Evolutionary conservation across 2,797 vertebrate genomes (phyloP), one percentile per base, ranked within the genome.

Genomic region (Pseudomugil gertrudae): DNA sequence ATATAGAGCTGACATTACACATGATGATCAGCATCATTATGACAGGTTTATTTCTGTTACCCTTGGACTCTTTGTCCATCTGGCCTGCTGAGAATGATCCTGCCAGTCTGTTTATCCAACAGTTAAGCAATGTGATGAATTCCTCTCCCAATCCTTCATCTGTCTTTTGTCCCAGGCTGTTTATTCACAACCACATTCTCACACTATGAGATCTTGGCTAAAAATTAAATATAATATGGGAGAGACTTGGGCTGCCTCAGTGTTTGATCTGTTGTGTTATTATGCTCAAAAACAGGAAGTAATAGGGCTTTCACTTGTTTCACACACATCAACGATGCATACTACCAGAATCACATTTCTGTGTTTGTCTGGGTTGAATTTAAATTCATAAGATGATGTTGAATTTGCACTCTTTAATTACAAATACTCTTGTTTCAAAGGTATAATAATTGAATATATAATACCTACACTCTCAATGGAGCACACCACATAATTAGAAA

Each of bases 71-170:
- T 50, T 32, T 32, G 54, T 53, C 70, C 0, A 24, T 47, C 69
- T 69, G 27, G 68, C 53, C 27, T 45, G 26, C 15, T 21, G 36
- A 63, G 38, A 24, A 0, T 53, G 64, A 65, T 53, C 59, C 36
- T 66, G 47, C 52, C 4, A 1, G 57, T 40, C 67, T 15, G 55
- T 79, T 78, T 69, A 55, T 51, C 47, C 58, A 63, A 66, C 69
- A 27, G 72, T 8, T 40, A 63, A 40, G 48, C 36, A 0, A 63
- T 33, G 73, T 27, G 62, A 67, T 50, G 9, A 81, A 90, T 85
- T 85, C 82, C 68, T 63, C 69, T 63, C 29, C 21, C 62, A 72
- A 80, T 86, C 75, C 79, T 72, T 71, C 76, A 29, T 88, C 72
- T 83, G 79, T 65, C 70, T 78, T 75, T 66, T 57, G 55, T 73